phyloP scores from a whole-genome alignment of 92 coral and sea anemone genomes.

The Palythoa caribaeorum region DNA sequence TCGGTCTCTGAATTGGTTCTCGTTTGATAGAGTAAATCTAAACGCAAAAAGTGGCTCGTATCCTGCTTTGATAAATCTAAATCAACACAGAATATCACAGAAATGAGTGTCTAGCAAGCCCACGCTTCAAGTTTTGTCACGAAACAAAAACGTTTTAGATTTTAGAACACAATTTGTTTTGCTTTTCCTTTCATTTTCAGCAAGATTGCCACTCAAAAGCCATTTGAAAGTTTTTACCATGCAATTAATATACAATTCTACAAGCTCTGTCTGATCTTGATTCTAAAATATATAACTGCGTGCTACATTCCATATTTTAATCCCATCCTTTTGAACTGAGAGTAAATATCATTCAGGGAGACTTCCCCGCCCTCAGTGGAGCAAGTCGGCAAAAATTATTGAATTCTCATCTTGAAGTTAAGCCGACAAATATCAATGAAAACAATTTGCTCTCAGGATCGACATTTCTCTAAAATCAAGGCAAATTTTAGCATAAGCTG shows the following conservation, averaged over 20 bases:
- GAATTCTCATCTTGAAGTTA: not conserved
- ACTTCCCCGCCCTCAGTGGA: conserved; percentile 15
- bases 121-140: conserved; percentile 3
- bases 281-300: conserved; percentile 1
- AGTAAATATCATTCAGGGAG: conserved; percentile 18
- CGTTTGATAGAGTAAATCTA: not conserved
- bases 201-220: not conserved
- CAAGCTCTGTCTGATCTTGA: not conserved
- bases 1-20: conserved; percentile 4
- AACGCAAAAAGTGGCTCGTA: not conserved
- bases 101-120: not conserved
- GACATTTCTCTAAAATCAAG: not conserved
- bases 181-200: not conserved
- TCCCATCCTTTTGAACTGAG: conserved; percentile 24
- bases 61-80: conserved; percentile 1
- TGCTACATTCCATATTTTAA: conserved; percentile 12
- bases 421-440: too few relatives aligned
- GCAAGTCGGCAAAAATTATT: not conserved
- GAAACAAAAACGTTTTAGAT: not conserved
- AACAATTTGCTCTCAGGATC: not conserved
- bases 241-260: not conserved
- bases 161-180: not conserved
- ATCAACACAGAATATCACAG: not conserved
- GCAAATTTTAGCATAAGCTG: not conserved
- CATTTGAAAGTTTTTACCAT: not conserved